Conservation (phyloP, 2,797 vertebrate species). For the Arnoldichthys spilopterus region DNA sequence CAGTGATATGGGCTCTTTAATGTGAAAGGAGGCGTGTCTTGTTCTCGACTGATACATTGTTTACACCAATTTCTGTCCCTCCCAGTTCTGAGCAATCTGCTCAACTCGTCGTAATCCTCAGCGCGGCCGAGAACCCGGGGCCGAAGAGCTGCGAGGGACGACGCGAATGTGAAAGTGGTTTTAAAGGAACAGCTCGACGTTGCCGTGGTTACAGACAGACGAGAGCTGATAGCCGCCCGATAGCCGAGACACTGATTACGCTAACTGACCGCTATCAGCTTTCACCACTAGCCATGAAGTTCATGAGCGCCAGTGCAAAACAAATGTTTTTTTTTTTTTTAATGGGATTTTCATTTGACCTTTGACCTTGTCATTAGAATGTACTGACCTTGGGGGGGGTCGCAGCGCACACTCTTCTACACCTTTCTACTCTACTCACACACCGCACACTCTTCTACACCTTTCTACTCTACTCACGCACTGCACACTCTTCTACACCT, state of each 20-base stretch:
- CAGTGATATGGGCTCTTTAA: background rate
- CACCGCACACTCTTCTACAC: no score
- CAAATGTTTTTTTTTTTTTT: background rate
- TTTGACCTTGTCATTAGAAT: background rate
- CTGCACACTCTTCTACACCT: no score
- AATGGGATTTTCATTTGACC: background rate
- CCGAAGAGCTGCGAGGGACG: background rate
- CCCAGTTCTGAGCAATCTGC: conserved; percentile 74
- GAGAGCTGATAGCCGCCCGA: background rate
- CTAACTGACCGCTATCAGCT: background rate
- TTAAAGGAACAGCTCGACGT: background rate
- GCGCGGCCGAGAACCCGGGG: background rate
- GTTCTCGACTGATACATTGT: no score
- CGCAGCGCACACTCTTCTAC: no score
- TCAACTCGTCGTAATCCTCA: conserved; percentile 65
- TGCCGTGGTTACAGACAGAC: no score
- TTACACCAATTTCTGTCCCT: no score
- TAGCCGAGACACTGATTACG: background rate
- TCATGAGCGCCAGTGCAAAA: no score
- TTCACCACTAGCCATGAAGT: background rate
- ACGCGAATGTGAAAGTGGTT: conserved; percentile 14
- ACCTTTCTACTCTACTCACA: no score
- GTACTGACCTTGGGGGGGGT: no score
- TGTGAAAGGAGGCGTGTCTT: background rate
- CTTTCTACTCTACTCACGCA: no score